phyloP scores from a whole-genome alignment of 2,888 invertebrate genomes.

The Pheosia tremula region DNA sequence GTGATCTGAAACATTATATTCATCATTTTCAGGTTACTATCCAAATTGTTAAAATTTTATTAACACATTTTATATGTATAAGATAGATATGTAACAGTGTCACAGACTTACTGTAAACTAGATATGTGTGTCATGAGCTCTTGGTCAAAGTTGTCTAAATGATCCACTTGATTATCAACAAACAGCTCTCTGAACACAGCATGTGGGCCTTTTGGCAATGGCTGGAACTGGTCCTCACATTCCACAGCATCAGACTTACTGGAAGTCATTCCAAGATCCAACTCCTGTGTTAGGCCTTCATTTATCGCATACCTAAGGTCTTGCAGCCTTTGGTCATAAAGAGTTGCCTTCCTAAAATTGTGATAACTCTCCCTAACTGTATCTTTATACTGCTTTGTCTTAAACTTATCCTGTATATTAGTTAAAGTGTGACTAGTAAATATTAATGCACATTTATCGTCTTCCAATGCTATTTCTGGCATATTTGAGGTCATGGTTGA shows the following conservation, averaged over 20 bases:
- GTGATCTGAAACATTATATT: slow-evolving; percentile 42
- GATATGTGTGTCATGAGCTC: slow-evolving; percentile 71
- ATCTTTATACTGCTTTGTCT: slow-evolving; percentile 66
- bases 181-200: slow-evolving; percentile 75
- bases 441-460: slow-evolving; percentile 76
- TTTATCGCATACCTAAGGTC: slow-evolving; percentile 77
- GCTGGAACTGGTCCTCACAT: slow-evolving; percentile 30
- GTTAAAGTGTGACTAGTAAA: slow-evolving; percentile 67
- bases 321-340: slow-evolving; percentile 75
- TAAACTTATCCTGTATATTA: slow-evolving; percentile 61
- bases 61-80: no score
- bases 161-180: slow-evolving; percentile 70
- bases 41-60: not conserved
- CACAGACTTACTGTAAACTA: slow-evolving; percentile 70
- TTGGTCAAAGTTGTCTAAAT: slow-evolving; percentile 72
- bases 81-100: no score
- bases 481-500: slow-evolving; percentile 11
- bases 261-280: slow-evolving; percentile 48
- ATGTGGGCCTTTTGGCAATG: slow-evolving; percentile 69
- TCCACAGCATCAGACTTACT: slow-evolving; percentile 20
- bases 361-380: slow-evolving; percentile 78
- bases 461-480: slow-evolving; percentile 55
- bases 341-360: slow-evolving; percentile 75
- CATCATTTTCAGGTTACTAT: not conserved
- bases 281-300: slow-evolving; percentile 75